phyloP scores from a whole-genome alignment of 1,140 invertebrate genomes.

The Littorina saxatilis region DNA sequence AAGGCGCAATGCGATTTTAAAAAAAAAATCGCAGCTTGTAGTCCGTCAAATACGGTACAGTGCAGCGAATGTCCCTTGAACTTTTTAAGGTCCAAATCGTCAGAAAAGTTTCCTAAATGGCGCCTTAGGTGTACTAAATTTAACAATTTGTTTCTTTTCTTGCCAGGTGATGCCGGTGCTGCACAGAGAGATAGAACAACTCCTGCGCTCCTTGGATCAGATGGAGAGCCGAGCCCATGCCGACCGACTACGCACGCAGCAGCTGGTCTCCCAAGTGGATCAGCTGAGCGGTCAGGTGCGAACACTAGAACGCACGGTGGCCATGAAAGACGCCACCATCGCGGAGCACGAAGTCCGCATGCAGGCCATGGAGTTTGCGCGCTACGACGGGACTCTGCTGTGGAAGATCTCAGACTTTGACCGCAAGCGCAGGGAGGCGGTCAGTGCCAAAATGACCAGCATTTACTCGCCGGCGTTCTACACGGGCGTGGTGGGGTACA shows the following conservation, averaged over 20 bases:
- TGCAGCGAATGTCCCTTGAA: too few relatives aligned
- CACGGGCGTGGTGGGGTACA: conserved; percentile 79
- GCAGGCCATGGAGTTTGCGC: conserved; percentile 57
- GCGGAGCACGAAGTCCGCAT: conserved; percentile 61
- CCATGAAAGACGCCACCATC: conserved; percentile 60
- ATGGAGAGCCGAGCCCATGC: conserved; percentile 41
- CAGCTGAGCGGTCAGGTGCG: conserved; percentile 52
- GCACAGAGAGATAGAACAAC: conserved; percentile 45
- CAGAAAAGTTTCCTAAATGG: too few relatives aligned
- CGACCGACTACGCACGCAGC: conserved; percentile 16
- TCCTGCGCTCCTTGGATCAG: conserved; percentile 41
- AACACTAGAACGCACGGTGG: conserved; percentile 55
- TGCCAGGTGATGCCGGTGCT: conserved; percentile 41
- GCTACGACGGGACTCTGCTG: conserved; percentile 68
- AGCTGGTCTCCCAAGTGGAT: conserved; percentile 41
- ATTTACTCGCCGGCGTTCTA: conserved; percentile 72
- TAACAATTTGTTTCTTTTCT: too few relatives aligned
- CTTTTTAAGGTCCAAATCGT: too few relatives aligned
- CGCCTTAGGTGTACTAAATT: too few relatives aligned
- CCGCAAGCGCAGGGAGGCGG: conserved; percentile 63
- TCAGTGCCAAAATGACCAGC: conserved; percentile 64
- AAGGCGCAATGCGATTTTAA: too few relatives aligned
- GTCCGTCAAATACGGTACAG: too few relatives aligned
- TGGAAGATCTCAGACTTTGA: conserved; percentile 70
- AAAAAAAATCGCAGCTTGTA: too few relatives aligned